Evolutionary conservation across 2,797 vertebrate genomes (phyloP), one percentile per base, ranked within the genome.

Genomic region (Amphiprion clarkii): DNA sequence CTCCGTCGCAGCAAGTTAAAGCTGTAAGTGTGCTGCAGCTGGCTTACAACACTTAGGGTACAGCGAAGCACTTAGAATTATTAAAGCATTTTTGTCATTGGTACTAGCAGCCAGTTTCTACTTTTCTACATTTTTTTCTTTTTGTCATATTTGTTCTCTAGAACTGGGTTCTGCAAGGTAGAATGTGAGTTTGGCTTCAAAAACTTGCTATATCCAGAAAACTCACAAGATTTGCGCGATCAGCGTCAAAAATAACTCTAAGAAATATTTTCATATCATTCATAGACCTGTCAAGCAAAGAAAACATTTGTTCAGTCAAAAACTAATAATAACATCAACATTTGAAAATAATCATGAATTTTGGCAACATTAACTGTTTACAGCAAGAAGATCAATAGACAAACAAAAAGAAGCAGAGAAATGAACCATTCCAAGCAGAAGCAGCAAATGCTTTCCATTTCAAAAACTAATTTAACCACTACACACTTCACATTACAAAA

Each of bases 31-130:
- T 16, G 31, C 31, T 79, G 69, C 60, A 83, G 33, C 80, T 89
- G 81, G 71, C 71, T 72, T 21, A 77, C 81, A 83, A 82, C 67
- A 64, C 29, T 70, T 36, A 51, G 61, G 54, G 33, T 82, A 73
- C 46, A 67, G 63, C 74, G 79, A 88, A 73, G 76, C 79, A 88
- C 82, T 74, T 80, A 74, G 23, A 58, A 81, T 81, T 52, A 76
- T 94, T 92, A 94, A 94, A 94, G 86, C 90, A 90, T 89, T 76
- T 71, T 87, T 84, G 51, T 85, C 81, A 62, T 89, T 92, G 88
- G 82, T 90, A 83, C 85, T 92, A 92, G 88, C 89, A 84, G 83
- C 87, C 76, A 79, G 62, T 77, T 84, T 88, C 92, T 93, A 95
- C 73, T 51, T 83, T 51, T 39, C 90, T 92, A 92, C 52, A 49